Conservation (phyloP, 2,113 vertebrate species). For the Holacanthus passer region DNA sequence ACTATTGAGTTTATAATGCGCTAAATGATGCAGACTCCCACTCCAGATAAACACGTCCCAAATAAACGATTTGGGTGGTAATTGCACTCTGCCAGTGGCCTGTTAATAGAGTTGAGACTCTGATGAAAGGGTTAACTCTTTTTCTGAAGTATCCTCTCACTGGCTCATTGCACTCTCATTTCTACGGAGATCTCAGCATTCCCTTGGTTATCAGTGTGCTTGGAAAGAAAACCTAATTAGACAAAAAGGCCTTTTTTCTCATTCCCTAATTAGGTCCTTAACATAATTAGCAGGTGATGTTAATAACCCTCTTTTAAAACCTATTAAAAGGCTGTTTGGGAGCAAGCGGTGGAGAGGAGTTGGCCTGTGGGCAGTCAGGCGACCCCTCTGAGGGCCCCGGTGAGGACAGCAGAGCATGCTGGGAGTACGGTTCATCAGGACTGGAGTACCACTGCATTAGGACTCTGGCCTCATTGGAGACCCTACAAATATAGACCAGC, state of each 20-base stretch:
- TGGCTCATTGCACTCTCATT: slow-evolving; percentile 88
- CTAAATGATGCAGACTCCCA: slow-evolving; percentile 88
- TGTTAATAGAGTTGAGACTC: slow-evolving; percentile 84
- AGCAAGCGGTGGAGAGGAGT: slow-evolving; percentile 87
- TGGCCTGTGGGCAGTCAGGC: slow-evolving; percentile 81
- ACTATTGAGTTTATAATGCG: slow-evolving; percentile 86
- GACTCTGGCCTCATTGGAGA: slow-evolving; percentile 71
- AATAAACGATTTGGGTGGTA: slow-evolving; percentile 88
- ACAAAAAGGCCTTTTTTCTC: slow-evolving; percentile 87
- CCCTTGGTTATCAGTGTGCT: slow-evolving; percentile 87
- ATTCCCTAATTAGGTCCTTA: slow-evolving; percentile 96
- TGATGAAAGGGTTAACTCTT: slow-evolving; percentile 87
- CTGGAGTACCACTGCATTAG: slow-evolving; percentile 77
- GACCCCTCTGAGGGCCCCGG: slow-evolving; percentile 77
- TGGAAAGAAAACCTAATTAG: slow-evolving; percentile 96
- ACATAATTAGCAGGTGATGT: slow-evolving; percentile 98
- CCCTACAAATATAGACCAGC: slow-evolving; percentile 60
- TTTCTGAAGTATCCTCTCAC: slow-evolving; percentile 85
- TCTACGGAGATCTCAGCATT: slow-evolving; percentile 86
- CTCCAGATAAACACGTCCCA: slow-evolving; percentile 86
- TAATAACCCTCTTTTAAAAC: slow-evolving; percentile 99
- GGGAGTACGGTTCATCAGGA: slow-evolving; percentile 81
- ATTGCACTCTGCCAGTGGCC: slow-evolving; percentile 84
- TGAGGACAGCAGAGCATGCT: slow-evolving; percentile 72
- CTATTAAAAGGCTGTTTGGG: slow-evolving; percentile 93